Base-by-base conservation (phyloP, 2,888 invertebrate genomes). In the Slavum lentiscoides region DNA sequence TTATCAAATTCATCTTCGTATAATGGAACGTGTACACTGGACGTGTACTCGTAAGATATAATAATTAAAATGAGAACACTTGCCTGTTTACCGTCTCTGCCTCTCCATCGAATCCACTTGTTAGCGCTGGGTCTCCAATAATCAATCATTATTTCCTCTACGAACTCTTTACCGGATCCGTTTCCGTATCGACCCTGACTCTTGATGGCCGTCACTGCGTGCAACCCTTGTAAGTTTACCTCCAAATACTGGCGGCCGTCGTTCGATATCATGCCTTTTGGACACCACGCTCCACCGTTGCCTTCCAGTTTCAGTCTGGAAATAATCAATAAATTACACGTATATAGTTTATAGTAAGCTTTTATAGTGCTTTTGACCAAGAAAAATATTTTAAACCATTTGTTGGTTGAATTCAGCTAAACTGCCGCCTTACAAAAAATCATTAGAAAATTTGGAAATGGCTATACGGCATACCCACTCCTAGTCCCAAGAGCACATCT, bases 261-360 rank as follows among this genome's bases (percentile, higher is more conserved):
- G 76, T 91, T 90, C 83, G 91, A 90, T 84, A 95, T 93, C 85
- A 92, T 90, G 1, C 91, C 91, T 85, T 92, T 92, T 13, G 96
- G 95, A 87, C 96, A 96, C 96, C 96, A 96, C 0, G 96, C 96
- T 0, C 96, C 96, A 0, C 95, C 95, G 83, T 93, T 92, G 84
- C 92, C 91, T 86, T 96, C 95, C 75, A 92, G 92, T 21, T 94
- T 90, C 84, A 96, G 91, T 86, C 96, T 96, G 89, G 68, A 86
- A 87, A 69, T 61, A 1, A 2, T 37, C 59, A 23, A 23, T 49
- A 3, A 49, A 49, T 49, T 15, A 30, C 4, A 4, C 30, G 49
- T 49, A 49, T 13, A 49, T 13, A 11, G 49, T 49, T 15, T 15
- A 49, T 49, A 49, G 1, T 49, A 49, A 11, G 30, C 4, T 13